Conservation (phyloP, 2,888 invertebrate genomes). For the Conistra vaccinii region DNA sequence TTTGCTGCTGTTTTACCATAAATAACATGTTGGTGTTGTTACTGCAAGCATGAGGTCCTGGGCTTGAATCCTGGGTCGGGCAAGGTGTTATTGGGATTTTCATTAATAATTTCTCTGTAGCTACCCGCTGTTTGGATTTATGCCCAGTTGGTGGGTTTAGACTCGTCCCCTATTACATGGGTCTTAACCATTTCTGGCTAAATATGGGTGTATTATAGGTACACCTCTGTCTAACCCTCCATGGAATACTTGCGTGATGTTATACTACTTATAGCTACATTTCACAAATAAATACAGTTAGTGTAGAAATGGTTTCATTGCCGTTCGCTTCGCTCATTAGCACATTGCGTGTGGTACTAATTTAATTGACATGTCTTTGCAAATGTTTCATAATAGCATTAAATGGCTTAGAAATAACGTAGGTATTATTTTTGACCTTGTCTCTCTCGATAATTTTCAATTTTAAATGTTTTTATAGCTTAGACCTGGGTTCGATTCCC, state of each 20-base stretch:
- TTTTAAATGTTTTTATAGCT: neutral
- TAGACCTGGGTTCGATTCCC: neutral
- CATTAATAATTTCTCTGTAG: neutral
- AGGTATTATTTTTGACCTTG: conserved; percentile 1
- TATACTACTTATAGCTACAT: neutral
- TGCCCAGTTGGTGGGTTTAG: neutral
- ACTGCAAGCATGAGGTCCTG: neutral
- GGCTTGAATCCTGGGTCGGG: neutral
- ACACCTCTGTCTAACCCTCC: neutral
- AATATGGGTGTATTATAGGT: neutral
- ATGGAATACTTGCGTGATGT: neutral
- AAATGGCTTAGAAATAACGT: conserved; percentile 27
- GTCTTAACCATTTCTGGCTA: neutral
- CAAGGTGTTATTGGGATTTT: neutral
- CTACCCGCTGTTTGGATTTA: neutral
- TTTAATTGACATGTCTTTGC: conserved; percentile 27
- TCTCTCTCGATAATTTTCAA: neutral
- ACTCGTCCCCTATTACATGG: neutral
- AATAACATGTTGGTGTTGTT: neutral
- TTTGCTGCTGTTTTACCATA: neutral
- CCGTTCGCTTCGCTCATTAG: conserved; percentile 26
- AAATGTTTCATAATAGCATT: conserved; percentile 9
- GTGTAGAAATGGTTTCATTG: conserved; percentile 30
- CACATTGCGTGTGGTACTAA: conserved; percentile 28
- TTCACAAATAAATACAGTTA: conserved; percentile 17